Conservation (phyloP, 2,888 invertebrate genomes). For the Ischnus inquisitorius region DNA sequence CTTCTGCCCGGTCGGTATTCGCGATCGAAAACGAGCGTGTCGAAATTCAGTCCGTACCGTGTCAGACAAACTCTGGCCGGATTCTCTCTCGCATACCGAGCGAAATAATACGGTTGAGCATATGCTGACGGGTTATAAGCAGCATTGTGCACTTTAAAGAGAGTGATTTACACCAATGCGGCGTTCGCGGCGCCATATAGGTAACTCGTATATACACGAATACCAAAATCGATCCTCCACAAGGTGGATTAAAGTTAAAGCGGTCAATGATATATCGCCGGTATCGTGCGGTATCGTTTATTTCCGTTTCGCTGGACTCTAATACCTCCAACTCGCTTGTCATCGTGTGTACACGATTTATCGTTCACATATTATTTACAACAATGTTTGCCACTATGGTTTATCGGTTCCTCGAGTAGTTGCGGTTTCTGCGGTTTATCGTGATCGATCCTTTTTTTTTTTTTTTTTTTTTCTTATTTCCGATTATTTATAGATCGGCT, state of each 20-base stretch:
- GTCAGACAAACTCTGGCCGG: conserved; percentile 36
- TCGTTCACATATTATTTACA: conserved; percentile 55
- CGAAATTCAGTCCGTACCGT: conserved; percentile 46
- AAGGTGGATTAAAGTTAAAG: conserved; percentile 56
- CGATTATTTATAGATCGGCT: conserved; percentile 56
- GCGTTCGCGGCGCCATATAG: conserved; percentile 37
- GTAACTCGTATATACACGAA: not conserved
- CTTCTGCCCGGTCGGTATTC: conserved; percentile 25
- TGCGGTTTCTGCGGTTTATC: conserved; percentile 53
- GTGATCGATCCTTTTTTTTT: conserved; percentile 50
- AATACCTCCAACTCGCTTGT: conserved; percentile 30
- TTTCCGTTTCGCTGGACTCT: conserved; percentile 55
- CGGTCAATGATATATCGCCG: conserved; percentile 41
- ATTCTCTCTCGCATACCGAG: conserved; percentile 13
- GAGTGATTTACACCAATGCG: conserved; percentile 58
- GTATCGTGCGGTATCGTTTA: conserved; percentile 30
- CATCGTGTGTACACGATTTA: conserved; percentile 60
- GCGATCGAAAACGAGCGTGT: conserved; percentile 50
- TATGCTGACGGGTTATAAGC: conserved; percentile 17
- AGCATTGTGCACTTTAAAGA: conserved; percentile 53
- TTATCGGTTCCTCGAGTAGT: conserved; percentile 42
- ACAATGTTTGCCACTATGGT: conserved; percentile 47
- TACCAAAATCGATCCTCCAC: conserved; percentile 52
- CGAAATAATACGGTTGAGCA: conserved; percentile 23
- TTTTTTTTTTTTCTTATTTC: conserved; percentile 36